Evolutionary conservation across 2,797 vertebrate genomes (phyloP).

Genomic region (Rhynchonycteris naso): DNA sequence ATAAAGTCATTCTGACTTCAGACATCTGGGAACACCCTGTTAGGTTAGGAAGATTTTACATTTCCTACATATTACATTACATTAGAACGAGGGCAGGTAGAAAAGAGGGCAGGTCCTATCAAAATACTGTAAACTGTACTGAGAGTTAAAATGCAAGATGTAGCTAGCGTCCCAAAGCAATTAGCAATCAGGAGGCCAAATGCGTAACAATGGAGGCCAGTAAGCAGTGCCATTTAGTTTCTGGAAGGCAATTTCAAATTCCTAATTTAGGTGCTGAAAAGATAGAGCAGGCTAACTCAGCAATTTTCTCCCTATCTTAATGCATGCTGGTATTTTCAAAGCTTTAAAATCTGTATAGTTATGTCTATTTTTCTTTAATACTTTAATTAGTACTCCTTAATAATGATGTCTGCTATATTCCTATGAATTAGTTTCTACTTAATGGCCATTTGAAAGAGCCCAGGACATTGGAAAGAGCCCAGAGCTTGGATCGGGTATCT

Average conservation of each 20-base stretch:
- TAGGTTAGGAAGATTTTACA: not conserved
- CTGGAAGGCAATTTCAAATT: not conserved
- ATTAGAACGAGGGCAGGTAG: not conserved
- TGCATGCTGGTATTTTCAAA: not conserved
- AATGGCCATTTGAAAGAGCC: not conserved
- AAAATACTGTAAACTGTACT: not conserved
- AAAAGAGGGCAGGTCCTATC: not conserved
- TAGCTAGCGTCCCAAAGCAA: not conserved
- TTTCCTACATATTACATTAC: not conserved
- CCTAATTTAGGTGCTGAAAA: not conserved
- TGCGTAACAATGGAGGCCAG: not conserved
- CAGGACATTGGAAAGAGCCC: not conserved
- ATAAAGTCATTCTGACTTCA: not conserved
- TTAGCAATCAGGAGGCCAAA: slow-evolving; percentile 3
- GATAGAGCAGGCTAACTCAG: not conserved
- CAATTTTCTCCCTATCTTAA: not conserved
- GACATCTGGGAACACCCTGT: not conserved
- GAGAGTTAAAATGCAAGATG: not conserved
- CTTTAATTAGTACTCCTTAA: not conserved
- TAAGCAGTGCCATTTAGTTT: not conserved
- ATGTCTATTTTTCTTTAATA: not conserved
- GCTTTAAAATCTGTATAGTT: not conserved
- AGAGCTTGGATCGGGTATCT: not conserved
- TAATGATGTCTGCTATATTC: not conserved
- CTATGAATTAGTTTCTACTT: not conserved